These are phyloP conservation scores for Aldrovandia affinis DNA, from an alignment of 2,797 vertebrate genomes.

Conservation along the genomic window DNA sequence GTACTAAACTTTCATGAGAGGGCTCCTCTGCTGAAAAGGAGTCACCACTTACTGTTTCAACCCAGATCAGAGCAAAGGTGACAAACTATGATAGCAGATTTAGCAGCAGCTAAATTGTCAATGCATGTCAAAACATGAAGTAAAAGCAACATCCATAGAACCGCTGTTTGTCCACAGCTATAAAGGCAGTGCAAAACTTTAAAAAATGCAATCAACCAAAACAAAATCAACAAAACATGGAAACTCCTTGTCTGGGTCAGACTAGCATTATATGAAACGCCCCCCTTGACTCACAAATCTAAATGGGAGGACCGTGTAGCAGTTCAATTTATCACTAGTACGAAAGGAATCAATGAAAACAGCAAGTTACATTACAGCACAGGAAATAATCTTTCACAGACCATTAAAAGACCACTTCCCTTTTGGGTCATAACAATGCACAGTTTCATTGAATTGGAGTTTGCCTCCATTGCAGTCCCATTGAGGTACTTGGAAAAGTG, in stretches of 20 bases:
- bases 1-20: no score
- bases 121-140: background rate
- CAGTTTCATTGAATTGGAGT: background rate
- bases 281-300: background rate
- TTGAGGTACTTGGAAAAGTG: background rate
- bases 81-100: background rate
- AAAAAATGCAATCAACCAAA: background rate
- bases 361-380: background rate
- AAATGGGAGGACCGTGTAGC: background rate
- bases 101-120: background rate
- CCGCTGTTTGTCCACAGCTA: background rate
- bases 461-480: background rate
- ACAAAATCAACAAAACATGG: background rate
- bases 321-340: background rate
- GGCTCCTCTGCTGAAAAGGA: no score
- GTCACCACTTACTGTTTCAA: background rate
- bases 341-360: slow-evolving; percentile 3
- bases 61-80: background rate
- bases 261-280: background rate
- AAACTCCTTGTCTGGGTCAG: background rate
- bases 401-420: slow-evolving; percentile 2
- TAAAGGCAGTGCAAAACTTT: background rate
- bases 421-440: slow-evolving; percentile 1
- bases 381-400: background rate
- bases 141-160: background rate